A percentile compares a stretch with the other conserved stretches of the same genome.
phyloP scores from a whole-genome alignment of 2,888 invertebrate genomes.

The Merodon equestris region DNA sequence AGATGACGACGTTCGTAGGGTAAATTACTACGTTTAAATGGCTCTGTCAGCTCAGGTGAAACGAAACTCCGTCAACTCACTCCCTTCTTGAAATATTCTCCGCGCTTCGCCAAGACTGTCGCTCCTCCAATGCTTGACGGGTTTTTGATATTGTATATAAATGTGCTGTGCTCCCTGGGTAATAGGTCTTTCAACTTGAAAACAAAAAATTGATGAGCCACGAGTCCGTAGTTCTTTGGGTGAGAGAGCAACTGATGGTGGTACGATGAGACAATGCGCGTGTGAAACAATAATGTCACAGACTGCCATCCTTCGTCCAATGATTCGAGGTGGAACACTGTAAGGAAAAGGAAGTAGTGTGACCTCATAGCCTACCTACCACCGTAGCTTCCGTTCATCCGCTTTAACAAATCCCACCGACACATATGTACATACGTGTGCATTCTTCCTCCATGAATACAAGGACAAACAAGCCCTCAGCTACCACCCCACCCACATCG shows the following conservation, averaged over 20 bases:
- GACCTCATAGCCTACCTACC: constrained; percentile 68
- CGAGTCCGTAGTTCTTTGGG: constrained; percentile 1
- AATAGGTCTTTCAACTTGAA: constrained; percentile 55
- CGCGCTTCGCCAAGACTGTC: constrained; percentile 44
- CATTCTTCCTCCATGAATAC: constrained; percentile 58
- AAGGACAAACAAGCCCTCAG: constrained; percentile 61
- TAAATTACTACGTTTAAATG: constrained; percentile 62
- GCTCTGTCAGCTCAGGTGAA: constrained; percentile 66
- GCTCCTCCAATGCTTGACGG: background rate
- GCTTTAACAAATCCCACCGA: constrained; percentile 60
- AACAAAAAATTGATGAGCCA: constrained; percentile 62
- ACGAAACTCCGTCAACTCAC: constrained; percentile 60
- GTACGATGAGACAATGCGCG: constrained; percentile 9
- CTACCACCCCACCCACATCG: constrained; percentile 37
- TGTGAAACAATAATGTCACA: background rate
- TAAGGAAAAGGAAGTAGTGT: constrained; percentile 63
- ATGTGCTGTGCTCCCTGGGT: too few species aligned
- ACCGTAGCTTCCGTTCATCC: constrained; percentile 67
- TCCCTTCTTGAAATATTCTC: constrained; percentile 28
- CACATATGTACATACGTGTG: constrained; percentile 50
- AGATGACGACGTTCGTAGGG: constrained; percentile 64
- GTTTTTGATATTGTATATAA: too few species aligned
- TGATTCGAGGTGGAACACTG: constrained; percentile 17
- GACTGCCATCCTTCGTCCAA: background rate
- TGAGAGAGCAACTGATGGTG: constrained; percentile 19